These are phyloP conservation scores for Tetheella fluctuosa DNA, from an alignment of 2,888 invertebrate species.

Conservation along the genomic window DNA sequence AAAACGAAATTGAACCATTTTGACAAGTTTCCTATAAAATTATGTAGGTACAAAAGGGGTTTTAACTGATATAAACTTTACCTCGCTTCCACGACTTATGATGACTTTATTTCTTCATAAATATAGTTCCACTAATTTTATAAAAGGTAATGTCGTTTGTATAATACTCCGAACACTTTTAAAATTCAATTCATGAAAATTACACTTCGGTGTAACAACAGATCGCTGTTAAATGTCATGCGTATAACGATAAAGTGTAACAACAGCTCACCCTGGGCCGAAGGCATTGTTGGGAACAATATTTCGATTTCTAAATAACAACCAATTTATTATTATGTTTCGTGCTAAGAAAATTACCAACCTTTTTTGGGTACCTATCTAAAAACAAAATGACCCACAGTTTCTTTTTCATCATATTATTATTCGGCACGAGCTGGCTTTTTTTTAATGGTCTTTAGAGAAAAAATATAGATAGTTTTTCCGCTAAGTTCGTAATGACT, in stretches of 20 bases:
- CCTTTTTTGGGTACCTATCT: conserved; percentile 19
- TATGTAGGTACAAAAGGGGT: too few relatives aligned
- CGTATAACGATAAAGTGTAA: conserved; percentile 52
- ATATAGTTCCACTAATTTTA: too few relatives aligned
- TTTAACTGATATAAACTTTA: too few relatives aligned
- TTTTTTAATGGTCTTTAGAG: conserved; percentile 21
- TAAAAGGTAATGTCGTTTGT: too few relatives aligned
- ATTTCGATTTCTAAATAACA: conserved; percentile 30
- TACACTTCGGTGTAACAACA: conserved; percentile 36
- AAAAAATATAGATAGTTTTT: conserved; percentile 35
- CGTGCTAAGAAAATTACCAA: conserved; percentile 30
- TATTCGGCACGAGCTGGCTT: conserved; percentile 1
- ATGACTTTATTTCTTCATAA: too few relatives aligned
- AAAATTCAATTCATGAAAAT: background rate
- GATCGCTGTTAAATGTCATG: conserved; percentile 48
- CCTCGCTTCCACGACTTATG: too few relatives aligned
- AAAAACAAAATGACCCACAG: background rate
- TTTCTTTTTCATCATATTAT: conserved; percentile 14
- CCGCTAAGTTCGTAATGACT: conserved; percentile 38
- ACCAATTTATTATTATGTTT: conserved; percentile 21
- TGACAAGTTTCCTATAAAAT: too few relatives aligned
- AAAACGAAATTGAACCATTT: too few relatives aligned
- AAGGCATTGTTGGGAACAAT: conserved; percentile 46
- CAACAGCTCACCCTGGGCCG: conserved; percentile 52
- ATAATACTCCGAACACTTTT: too few relatives aligned